These are phyloP conservation scores for Pteronura brasiliensis DNA, from an alignment of 2,113 vertebrate genomes.

Conservation along the genomic window DNA sequence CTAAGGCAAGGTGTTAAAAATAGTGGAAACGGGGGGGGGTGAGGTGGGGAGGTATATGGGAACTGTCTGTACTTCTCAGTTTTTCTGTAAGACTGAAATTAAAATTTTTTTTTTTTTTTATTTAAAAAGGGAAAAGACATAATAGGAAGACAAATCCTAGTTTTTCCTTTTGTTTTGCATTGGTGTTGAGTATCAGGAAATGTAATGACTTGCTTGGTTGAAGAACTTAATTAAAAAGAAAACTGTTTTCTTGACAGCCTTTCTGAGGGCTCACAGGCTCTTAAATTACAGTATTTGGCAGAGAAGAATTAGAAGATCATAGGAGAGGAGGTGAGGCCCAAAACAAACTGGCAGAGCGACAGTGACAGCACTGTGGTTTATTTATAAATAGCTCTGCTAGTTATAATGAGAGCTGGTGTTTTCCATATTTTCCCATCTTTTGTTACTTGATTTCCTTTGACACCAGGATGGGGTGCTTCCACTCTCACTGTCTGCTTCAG, in stretches of 20 bases:
- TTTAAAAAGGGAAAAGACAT: background rate
- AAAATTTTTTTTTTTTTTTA: background rate
- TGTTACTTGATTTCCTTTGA: background rate
- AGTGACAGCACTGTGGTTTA: background rate
- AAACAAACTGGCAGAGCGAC: background rate
- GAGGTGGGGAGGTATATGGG: background rate
- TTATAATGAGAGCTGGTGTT: background rate
- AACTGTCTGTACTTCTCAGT: background rate
- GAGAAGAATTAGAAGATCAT: background rate
- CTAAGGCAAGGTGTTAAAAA: background rate
- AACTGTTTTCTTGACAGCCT: background rate
- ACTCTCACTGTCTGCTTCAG: background rate
- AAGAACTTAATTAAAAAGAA: constrained; percentile 45
- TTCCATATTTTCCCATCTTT: background rate
- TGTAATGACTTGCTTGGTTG: background rate
- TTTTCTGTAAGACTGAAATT: constrained; percentile 11
- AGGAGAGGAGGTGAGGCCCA: background rate
- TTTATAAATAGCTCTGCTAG: background rate
- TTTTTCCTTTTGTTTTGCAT: constrained; percentile 35
- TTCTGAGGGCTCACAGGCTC: background rate
- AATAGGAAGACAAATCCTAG: constrained; percentile 2
- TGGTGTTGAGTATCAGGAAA: constrained; percentile 2
- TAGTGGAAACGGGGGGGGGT: background rate
- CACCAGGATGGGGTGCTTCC: background rate
- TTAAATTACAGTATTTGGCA: constrained; percentile 22